These are phyloP conservation scores for Elgaria multicarinata DNA, from an alignment of 2,113 vertebrate genomes.

Conservation along the genomic window DNA sequence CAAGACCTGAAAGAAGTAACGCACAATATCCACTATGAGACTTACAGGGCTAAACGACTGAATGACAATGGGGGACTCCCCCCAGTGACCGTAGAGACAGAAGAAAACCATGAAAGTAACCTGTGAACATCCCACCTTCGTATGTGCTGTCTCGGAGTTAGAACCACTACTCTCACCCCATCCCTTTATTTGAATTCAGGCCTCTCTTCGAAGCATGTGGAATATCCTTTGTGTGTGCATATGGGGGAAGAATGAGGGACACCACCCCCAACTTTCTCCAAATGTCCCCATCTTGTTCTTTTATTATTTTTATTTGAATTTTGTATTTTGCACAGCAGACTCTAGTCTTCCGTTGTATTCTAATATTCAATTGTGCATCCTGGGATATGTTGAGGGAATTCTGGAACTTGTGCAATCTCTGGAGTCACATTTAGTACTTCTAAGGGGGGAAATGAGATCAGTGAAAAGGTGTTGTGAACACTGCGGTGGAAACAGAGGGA, in stretches of 20 bases:
- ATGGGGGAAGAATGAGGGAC: slow-evolving; percentile 45
- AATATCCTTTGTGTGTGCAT: slow-evolving; percentile 46
- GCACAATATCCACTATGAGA: slow-evolving; percentile 98
- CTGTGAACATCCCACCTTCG: slow-evolving; percentile 78
- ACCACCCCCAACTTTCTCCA: slow-evolving; percentile 52
- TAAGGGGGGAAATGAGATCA: background rate
- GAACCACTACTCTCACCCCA: slow-evolving; percentile 52
- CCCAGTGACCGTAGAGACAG: slow-evolving; percentile 82
- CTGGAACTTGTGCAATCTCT: background rate
- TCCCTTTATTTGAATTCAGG: slow-evolving; percentile 60
- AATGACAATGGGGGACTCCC: slow-evolving; percentile 94
- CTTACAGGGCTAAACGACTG: slow-evolving; percentile 94
- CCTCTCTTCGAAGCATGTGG: slow-evolving; percentile 70
- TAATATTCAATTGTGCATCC: slow-evolving; percentile 62
- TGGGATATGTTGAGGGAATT: slow-evolving; percentile 28
- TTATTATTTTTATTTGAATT: slow-evolving; percentile 19
- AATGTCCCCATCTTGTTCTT: slow-evolving; percentile 33
- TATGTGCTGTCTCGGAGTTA: slow-evolving; percentile 52
- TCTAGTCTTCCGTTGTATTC: slow-evolving; percentile 68
- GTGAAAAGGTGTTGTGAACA: slow-evolving; percentile 13
- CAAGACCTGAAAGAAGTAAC: slow-evolving; percentile 98
- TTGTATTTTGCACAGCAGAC: slow-evolving; percentile 64
- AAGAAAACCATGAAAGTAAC: slow-evolving; percentile 89
- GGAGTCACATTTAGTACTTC: background rate
- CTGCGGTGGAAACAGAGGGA: slow-evolving; percentile 17